These are phyloP conservation scores for Pardosa pseudoannulata DNA, from an alignment of 2,888 invertebrate genomes.

Conservation along the genomic window DNA sequence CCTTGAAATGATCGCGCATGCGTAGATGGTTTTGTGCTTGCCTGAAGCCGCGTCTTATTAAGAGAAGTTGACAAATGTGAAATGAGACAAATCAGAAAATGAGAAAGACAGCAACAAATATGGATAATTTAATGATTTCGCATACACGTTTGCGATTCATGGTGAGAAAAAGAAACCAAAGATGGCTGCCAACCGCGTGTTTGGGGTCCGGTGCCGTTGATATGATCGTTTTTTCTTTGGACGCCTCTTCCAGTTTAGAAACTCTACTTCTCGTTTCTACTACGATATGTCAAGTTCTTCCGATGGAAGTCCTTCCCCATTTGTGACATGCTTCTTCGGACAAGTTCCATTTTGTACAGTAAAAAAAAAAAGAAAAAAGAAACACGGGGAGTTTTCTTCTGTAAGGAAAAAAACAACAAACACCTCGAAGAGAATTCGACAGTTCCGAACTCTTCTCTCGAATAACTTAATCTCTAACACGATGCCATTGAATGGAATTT, in stretches of 20 bases:
- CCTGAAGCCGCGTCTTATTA: too few relatives aligned
- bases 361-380: too few relatives aligned
- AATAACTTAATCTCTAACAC: not conserved
- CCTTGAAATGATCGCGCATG: too few relatives aligned
- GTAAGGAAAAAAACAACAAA: too few relatives aligned
- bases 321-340: not conserved
- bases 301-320: not conserved
- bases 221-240: too few relatives aligned
- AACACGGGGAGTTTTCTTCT: not conserved
- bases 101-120: conserved; percentile 47
- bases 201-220: not conserved
- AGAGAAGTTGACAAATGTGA: too few relatives aligned
- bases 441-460: not conserved
- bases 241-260: too few relatives aligned
- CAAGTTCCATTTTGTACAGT: not conserved
- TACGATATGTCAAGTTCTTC: conserved; percentile 1
- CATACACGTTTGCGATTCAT: conserved; percentile 36
- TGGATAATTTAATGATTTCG: conserved; percentile 58
- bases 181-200: not conserved
- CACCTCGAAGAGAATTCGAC: not conserved
- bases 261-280: too few relatives aligned
- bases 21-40: too few relatives aligned
- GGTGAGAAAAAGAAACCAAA: conserved; percentile 1
- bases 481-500: not conserved
- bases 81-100: not conserved